phyloP scores from a whole-genome alignment of 2,888 invertebrate genomes.

The Harmothoe impar region DNA sequence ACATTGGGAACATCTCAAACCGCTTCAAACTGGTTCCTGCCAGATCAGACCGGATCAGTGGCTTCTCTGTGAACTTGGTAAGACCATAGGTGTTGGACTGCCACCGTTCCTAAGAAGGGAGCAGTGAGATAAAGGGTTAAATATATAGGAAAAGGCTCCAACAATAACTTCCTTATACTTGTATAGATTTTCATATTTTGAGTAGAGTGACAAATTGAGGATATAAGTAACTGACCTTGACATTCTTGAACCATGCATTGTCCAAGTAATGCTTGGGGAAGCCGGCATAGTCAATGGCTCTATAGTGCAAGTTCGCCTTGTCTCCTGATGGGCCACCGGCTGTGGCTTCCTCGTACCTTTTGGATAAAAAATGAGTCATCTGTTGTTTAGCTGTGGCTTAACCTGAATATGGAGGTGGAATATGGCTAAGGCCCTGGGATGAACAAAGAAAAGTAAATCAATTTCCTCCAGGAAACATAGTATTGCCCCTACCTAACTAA shows the following conservation, averaged over 20 bases:
- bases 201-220: no score
- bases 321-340: slow-evolving; percentile 57
- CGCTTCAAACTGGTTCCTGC: slow-evolving; percentile 80
- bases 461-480: no score
- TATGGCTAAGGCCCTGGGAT: no score
- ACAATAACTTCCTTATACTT: no score
- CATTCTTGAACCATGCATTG: slow-evolving; percentile 92
- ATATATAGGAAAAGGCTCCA: no score
- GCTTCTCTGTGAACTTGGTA: slow-evolving; percentile 95
- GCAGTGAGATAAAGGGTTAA: no score
- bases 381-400: no score
- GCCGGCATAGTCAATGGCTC: slow-evolving; percentile 81
- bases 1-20: slow-evolving; percentile 86
- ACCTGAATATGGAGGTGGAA: no score
- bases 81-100: slow-evolving; percentile 94
- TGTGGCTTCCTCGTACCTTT: slow-evolving; percentile 56
- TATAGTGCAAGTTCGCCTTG: slow-evolving; percentile 85
- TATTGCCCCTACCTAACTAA: no score
- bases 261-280: slow-evolving; percentile 87
- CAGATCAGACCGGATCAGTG: slow-evolving; percentile 93
- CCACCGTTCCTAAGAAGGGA: slow-evolving; percentile 89
- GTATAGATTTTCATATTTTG: no score
- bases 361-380: no score
- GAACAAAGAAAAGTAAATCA: no score
- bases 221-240: slow-evolving; percentile 86